Evolutionary conservation across 2,113 vertebrate genomes (phyloP).

Genomic region (Phalacrocorax aristotelis): DNA sequence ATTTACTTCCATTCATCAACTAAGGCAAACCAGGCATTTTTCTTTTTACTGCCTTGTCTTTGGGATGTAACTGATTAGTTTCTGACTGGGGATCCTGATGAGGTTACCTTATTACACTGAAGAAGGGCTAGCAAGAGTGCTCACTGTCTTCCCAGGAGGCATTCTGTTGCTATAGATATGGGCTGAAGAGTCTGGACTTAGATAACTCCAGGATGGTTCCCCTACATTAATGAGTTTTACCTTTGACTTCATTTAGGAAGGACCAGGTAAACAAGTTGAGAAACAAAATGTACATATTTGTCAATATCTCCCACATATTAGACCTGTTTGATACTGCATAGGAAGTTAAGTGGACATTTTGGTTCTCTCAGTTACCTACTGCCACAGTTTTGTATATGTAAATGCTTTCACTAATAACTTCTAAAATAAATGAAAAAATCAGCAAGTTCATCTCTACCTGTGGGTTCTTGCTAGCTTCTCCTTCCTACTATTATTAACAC

Average conservation of each 20-base stretch:
- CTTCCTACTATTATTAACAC: not conserved
- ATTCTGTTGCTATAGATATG: not conserved
- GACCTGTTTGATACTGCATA: not conserved
- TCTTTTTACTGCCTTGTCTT: not conserved
- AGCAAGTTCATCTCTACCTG: not conserved
- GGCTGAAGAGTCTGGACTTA: not conserved
- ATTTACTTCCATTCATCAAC: not conserved
- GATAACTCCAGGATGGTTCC: not conserved
- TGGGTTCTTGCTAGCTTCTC: not conserved
- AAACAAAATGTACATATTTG: not conserved
- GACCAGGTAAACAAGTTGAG: not conserved
- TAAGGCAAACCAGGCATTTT: not conserved
- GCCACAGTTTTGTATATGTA: not conserved
- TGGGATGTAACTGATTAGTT: constrained; percentile 16
- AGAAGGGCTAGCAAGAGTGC: not conserved
- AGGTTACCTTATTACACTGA: not conserved
- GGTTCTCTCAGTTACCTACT: not conserved
- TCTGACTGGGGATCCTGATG: not conserved
- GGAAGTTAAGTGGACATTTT: not conserved
- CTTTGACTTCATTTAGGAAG: not conserved
- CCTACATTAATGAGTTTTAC: not conserved
- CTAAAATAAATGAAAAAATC: not conserved
- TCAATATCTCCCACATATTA: not conserved
- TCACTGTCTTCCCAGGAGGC: not conserved
- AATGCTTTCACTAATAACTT: not conserved